Evolutionary conservation across 2,888 invertebrate species (phyloP).

Genomic region (Polylopha cassiicola): DNA sequence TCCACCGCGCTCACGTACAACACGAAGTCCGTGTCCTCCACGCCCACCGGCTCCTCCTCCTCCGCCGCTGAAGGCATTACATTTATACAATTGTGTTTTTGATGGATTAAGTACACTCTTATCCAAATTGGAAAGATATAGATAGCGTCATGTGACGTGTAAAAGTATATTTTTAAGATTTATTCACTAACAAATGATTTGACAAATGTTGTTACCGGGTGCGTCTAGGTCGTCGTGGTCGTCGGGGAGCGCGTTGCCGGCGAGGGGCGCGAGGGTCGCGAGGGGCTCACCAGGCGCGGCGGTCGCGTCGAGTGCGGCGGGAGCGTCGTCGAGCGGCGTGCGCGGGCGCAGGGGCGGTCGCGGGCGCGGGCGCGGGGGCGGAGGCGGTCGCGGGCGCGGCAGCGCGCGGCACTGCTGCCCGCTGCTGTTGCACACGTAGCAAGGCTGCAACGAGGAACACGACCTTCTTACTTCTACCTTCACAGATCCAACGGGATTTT

Average conservation of each 20-base stretch:
- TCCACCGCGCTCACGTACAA: conserved; percentile 97
- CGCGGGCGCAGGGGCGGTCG: conserved; percentile 30
- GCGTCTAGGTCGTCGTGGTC: not conserved
- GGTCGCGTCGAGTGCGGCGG: conserved; percentile 37
- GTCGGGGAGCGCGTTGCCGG: conserved; percentile 9
- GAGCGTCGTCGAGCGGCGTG: conserved; percentile 35
- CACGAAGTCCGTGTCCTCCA: conserved; percentile 93
- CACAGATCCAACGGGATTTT: not conserved
- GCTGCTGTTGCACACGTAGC: conserved; percentile 90
- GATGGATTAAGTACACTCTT: too few species aligned
- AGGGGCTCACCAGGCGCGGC: conserved; percentile 34
- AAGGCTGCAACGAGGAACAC: conserved; percentile 77
- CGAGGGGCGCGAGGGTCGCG: not conserved
- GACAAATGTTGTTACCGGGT: not conserved
- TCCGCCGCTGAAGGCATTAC: conserved; percentile 10
- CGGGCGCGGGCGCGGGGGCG: conserved; percentile 18
- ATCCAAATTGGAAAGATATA: too few species aligned
- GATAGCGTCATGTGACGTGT: too few species aligned
- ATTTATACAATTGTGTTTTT: too few species aligned
- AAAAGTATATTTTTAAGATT: too few species aligned
- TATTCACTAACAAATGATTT: not conserved
- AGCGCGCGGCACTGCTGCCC: conserved; percentile 87
- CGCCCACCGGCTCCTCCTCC: conserved; percentile 68
- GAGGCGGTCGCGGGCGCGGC: conserved; percentile 32
- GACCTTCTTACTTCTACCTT: not conserved